These are phyloP conservation scores for Athalia rosae DNA, from an alignment of 2,888 invertebrate species.

Conservation along the genomic window DNA sequence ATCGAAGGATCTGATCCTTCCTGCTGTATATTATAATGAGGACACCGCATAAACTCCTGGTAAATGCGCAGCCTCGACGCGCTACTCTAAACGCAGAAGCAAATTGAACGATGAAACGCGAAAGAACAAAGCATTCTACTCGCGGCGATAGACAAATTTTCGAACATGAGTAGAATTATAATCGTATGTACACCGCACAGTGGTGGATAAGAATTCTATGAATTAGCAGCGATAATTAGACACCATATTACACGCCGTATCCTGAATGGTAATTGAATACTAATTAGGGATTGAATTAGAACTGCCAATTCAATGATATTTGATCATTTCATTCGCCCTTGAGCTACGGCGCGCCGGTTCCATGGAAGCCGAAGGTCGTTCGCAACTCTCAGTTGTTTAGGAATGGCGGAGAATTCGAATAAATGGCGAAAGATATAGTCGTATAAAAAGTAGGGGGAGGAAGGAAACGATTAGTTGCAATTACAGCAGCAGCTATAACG, in stretches of 20 bases:
- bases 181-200: no score
- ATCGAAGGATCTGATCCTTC: slow-evolving; percentile 1
- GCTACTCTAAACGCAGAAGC: no score
- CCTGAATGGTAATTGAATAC: neutral
- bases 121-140: no score
- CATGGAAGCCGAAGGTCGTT: neutral
- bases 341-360: neutral
- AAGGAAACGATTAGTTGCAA: slow-evolving; percentile 36
- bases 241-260: no score
- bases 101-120: no score
- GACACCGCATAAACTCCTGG: slow-evolving; percentile 3
- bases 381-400: neutral
- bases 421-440: slow-evolving; percentile 13
- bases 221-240: no score
- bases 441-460: slow-evolving; percentile 1
- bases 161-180: no score
- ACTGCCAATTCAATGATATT: neutral
- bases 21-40: neutral
- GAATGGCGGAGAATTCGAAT: neutral
- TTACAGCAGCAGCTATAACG: neutral
- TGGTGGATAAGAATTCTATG: no score
- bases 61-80: no score
- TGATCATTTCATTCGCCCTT: neutral
- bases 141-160: no score
- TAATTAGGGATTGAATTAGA: neutral